Evolutionary conservation across 2,797 vertebrate species (phyloP).

Genomic region (Brachyrhaphis roseni): DNA sequence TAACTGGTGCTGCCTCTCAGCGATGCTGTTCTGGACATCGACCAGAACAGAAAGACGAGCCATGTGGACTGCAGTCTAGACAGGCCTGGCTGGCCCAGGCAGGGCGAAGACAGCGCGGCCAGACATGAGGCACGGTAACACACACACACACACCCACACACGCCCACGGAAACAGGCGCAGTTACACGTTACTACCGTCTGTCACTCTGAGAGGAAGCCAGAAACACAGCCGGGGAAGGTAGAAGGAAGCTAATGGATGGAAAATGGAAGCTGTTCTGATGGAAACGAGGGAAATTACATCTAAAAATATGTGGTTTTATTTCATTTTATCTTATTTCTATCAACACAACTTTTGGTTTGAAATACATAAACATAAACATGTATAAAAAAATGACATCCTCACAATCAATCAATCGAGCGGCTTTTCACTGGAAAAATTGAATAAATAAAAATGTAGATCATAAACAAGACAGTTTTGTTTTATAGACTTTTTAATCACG

Average conservation of each 20-base stretch:
- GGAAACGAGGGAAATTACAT: background rate
- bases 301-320: background rate
- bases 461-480: background rate
- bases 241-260: constrained; percentile 7
- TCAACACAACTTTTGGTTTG: too few relatives aligned
- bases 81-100: constrained; percentile 26
- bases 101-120: constrained; percentile 26
- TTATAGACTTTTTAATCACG: background rate
- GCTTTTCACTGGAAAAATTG: background rate
- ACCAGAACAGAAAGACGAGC: constrained; percentile 43
- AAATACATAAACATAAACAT: too few relatives aligned
- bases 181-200: constrained; percentile 42
- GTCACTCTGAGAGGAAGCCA: constrained; percentile 49
- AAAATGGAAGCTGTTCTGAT: background rate
- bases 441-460: background rate
- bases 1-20: constrained; percentile 46
- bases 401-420: rapidly evolving
- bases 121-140: constrained; percentile 20
- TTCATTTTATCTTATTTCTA: background rate
- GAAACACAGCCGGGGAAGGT: constrained; percentile 24
- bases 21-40: constrained; percentile 54
- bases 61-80: constrained; percentile 62
- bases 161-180: constrained; percentile 25
- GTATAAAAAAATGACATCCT: background rate
- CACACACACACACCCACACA: constrained; percentile 45